Conservation (phyloP, 2,797 vertebrate species). For the Neosalanx taihuensis region DNA sequence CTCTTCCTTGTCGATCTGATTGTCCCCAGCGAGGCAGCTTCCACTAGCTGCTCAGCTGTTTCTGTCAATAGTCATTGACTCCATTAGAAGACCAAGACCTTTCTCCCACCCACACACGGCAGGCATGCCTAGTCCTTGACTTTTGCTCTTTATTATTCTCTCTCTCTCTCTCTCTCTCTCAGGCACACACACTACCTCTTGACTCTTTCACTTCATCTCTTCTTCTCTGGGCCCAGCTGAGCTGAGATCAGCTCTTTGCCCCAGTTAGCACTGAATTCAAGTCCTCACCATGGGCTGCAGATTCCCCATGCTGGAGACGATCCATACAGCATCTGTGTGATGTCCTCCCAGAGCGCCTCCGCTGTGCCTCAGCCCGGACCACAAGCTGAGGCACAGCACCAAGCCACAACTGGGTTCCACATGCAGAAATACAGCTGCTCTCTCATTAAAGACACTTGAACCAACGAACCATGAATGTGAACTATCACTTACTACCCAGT, state of each 20-base stretch:
- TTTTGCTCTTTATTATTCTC: too few species aligned
- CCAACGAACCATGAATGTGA: not conserved
- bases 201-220: not conserved
- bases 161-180: not conserved
- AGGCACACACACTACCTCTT: not conserved
- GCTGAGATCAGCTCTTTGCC: conserved; percentile 32
- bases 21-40: conserved; percentile 37
- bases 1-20: conserved; percentile 34
- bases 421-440: not conserved
- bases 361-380: not conserved
- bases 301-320: conserved; percentile 7
- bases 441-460: not conserved
- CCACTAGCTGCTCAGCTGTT: conserved; percentile 54
- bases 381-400: not conserved
- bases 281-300: conserved; percentile 25
- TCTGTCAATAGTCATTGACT: conserved; percentile 52
- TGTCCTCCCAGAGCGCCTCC: not conserved
- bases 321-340: conserved; percentile 4
- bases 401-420: too few species aligned
- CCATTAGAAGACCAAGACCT: conserved; percentile 36
- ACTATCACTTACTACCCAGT: not conserved
- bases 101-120: not conserved
- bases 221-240: conserved; percentile 23
- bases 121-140: not conserved
- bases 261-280: conserved; percentile 30